Base-by-base conservation (phyloP, 2,888 invertebrate species). In the Lucinisca nassula region DNA sequence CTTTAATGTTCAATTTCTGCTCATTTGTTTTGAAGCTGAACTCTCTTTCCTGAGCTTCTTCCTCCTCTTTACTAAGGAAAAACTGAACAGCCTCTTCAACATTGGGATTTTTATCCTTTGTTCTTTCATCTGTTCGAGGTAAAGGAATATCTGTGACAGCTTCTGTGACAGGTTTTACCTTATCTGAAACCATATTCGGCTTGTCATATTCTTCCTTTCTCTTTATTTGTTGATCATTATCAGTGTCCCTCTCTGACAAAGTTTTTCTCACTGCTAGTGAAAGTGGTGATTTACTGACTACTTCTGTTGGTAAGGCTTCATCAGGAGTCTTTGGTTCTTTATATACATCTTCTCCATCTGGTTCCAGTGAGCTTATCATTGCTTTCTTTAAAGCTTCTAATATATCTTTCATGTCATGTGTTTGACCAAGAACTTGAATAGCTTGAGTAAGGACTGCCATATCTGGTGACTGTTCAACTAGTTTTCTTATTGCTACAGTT, bases 181-280 rank as follows among this genome's bases (percentile, higher is more conserved):
- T 72, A 35, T 17, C 37, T 21, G 35, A 24, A 24, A 35, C 8
- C 2, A 24, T 3, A 35, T 72, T 40, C n/a, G 17, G 8, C 51
- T 14, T 49, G 17, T 17, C 51, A 49, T 14, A 14, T 38, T 40
- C 24, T 67, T 3, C 27, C 2, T 24, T 67, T 67, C 2, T 2
- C 27, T 67, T 67, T 67, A 67, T 4, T 24, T 67, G 6, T 30
- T 35, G 27, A 12, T 67, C 30, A 24, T 2, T 2, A 21, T 72
- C 40, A 38, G 70, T 81, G 27, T 80, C 75, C 21, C 85, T 40
- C 51, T 89, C 87, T 45, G 80, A 37, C 30, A 90, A 76, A 40
- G 90, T 87, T 75, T 82, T 87, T 72, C 76, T 55, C 85, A 90
- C 85, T n/a, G 86, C 78, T 17, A 78, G 81, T 14, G 85, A 85